Percentiles rank a stretch among this genome's conserved stretches.
Conservation (phyloP, 2,888 invertebrate species). For the Leptinotarsa tumamoca region DNA sequence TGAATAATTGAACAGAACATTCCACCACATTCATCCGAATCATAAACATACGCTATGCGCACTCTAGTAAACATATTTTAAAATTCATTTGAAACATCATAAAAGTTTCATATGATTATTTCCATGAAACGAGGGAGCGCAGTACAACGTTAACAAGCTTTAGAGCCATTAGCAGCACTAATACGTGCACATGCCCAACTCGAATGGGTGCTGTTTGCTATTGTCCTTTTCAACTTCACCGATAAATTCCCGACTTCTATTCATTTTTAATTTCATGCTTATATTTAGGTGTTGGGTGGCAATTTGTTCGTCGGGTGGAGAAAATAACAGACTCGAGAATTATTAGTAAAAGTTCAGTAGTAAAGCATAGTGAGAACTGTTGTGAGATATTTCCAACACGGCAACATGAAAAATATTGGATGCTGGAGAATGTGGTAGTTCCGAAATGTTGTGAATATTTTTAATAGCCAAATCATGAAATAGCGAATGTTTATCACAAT, state of each 20-base stretch:
- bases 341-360: conserved; percentile 1
- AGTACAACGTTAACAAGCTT: conserved; percentile 26
- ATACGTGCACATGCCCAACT: conserved; percentile 27
- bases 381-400: background rate
- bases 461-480: too few relatives aligned
- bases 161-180: conserved; percentile 15
- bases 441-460: too few relatives aligned
- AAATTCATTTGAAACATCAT: conserved; percentile 17
- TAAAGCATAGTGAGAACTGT: background rate
- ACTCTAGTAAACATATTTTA: conserved; percentile 6
- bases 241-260: conserved; percentile 30
- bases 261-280: conserved; percentile 31
- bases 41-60: conserved; percentile 13
- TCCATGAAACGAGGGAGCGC: conserved; percentile 12
- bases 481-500: too few relatives aligned
- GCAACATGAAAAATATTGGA: too few relatives aligned
- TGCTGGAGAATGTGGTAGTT: too few relatives aligned
- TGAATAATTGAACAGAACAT: conserved; percentile 7
- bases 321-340: background rate
- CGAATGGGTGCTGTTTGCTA: conserved; percentile 27
- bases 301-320: background rate
- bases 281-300: conserved; percentile 17
- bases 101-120: conserved; percentile 25
- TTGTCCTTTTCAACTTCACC: conserved; percentile 31
- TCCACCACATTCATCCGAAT: background rate